Conservation (phyloP, 2,113 vertebrate species). For the Istiophorus platypterus region DNA sequence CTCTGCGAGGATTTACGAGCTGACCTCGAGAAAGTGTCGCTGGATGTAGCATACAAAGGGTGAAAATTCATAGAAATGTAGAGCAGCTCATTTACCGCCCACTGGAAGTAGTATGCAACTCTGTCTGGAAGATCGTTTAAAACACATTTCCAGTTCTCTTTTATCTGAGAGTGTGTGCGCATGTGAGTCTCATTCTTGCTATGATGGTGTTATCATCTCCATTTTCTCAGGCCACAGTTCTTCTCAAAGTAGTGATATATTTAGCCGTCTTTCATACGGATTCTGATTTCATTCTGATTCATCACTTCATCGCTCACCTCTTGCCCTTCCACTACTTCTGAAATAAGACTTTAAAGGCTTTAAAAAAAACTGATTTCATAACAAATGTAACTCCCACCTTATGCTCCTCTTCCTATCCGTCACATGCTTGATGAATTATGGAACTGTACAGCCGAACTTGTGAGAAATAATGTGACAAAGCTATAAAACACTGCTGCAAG, state of each 20-base stretch:
- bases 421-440: constrained; percentile 47
- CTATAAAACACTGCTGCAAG: constrained; percentile 7
- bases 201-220: constrained; percentile 40
- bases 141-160: constrained; percentile 28
- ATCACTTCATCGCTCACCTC: not conserved
- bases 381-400: not conserved
- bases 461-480: constrained; percentile 33
- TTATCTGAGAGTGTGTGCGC: not conserved
- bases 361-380: constrained; percentile 13
- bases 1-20: constrained; percentile 32
- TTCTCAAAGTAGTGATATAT: constrained; percentile 27
- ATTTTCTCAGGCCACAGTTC: constrained; percentile 13
- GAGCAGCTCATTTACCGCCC: constrained; percentile 61
- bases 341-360: constrained; percentile 30
- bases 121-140: constrained; percentile 27
- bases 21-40: constrained; percentile 23
- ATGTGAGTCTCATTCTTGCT: constrained; percentile 18
- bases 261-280: constrained; percentile 21
- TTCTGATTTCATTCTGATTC: constrained; percentile 23
- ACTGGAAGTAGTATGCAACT: constrained; percentile 10
- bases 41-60: not conserved
- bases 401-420: not conserved
- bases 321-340: not conserved
- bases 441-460: constrained; percentile 12
- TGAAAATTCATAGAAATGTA: constrained; percentile 61